A percentile compares a stretch with the other conserved stretches of the same genome.
Evolutionary conservation across 2,888 invertebrate species (phyloP).

Genomic region (Nasonovia ribisnigri): DNA sequence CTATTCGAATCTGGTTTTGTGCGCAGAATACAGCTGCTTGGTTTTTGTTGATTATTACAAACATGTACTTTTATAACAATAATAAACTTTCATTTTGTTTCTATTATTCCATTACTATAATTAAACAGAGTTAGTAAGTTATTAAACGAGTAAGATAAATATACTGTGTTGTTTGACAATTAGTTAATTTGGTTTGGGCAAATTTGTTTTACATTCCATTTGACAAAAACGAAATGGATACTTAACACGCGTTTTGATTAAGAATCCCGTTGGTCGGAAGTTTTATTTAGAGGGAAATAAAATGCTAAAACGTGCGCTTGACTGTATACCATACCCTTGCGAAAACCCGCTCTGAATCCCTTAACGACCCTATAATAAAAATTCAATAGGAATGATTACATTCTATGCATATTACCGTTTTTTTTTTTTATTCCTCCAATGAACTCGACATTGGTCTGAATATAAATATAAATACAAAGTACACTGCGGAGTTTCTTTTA

Average conservation of each 20-base stretch:
- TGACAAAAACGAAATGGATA: conserved; percentile 24
- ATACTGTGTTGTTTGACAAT: conserved; percentile 7
- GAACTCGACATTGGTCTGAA: conserved; percentile 34
- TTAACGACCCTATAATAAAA: conserved; percentile 47
- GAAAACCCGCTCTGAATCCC: conserved; percentile 29
- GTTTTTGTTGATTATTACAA: neutral
- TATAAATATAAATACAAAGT: conserved; percentile 37
- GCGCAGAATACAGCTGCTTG: neutral
- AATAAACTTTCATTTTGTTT: neutral
- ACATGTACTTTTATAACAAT: neutral
- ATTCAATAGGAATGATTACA: conserved; percentile 55
- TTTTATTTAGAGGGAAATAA: conserved; percentile 51
- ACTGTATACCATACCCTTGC: conserved; percentile 14
- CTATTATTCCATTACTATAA: conserved; percentile 12
- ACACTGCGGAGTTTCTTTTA: neutral
- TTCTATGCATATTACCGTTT: conserved; percentile 43
- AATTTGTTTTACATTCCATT: conserved; percentile 23
- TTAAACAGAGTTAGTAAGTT: neutral
- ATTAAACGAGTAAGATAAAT: neutral
- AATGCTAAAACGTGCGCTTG: conserved; percentile 34
- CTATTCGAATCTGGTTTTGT: neutral
- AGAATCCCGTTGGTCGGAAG: conserved; percentile 36
- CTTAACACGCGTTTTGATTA: conserved; percentile 57
- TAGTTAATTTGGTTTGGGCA: conserved; percentile 1
- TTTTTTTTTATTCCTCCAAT: conserved; percentile 18